Base-by-base conservation (phyloP, 2,797 vertebrate species). In the Phataginus tricuspis region DNA sequence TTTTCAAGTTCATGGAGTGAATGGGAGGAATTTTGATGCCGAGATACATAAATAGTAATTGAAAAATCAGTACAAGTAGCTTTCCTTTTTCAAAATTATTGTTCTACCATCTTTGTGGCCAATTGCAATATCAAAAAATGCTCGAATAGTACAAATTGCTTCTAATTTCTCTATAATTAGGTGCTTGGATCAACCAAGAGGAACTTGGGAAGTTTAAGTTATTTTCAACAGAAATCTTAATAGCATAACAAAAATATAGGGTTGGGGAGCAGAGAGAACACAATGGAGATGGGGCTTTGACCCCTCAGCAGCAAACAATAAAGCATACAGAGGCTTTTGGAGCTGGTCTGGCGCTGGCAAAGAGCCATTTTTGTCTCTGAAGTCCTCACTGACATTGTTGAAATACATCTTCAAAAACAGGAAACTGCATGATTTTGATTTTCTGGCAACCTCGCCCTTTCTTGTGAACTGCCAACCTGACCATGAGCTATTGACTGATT, bases 371-470 rank as follows among this genome's bases (percentile, higher is more conserved):
- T 97, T 97, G 96, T 96, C 97, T 98, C 92, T 86, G 93, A 98
- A 97, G 96, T 83, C 86, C 91, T 96, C 93, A 93, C 96, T 96
- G 96, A 98, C 97, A 51, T 94, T 96, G 96, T 95, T 98, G 96
- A 98, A 98, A 98, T 97, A 96, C 95, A 98, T 95, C 97, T 98
- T 98, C 97, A 96, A 98, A 98, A 99, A 98, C 98, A 98, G 98
- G 98, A 98, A 98, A 94, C 90, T 89, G 97, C 97, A 97, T 97
- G 94, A 96, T 98, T 97, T 97, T 96, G 95, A 96, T 97, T 98
- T 98, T 98, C 96, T 97, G 96, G 83, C 94, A 97, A 97, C 97
- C 96, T 98, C 82, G 0, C 98, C 97, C 98, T 98, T 98, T 98
- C 97, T 98, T 97, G 93, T 97, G 96, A 98, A 97, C 97, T 72